Conservation (phyloP, 2,113 vertebrate species). For the Sinocyclocheilus grahami region DNA sequence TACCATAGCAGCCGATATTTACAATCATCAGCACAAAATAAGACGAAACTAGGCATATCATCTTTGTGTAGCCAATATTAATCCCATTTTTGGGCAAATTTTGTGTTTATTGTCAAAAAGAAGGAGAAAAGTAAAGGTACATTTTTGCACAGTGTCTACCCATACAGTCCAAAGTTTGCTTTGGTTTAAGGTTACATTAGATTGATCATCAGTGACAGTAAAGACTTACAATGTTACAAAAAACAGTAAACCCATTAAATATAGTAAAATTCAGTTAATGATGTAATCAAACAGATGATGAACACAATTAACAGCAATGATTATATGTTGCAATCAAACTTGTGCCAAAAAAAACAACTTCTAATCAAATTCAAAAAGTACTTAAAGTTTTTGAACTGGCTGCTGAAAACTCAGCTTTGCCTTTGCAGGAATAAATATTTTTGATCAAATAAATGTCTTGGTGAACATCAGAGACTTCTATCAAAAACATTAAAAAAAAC, state of each 20-base stretch:
- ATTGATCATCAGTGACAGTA: background rate
- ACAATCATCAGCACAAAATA: slow-evolving; percentile 33
- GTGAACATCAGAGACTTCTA: background rate
- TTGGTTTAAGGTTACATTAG: background rate
- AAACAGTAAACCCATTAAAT: too few relatives aligned
- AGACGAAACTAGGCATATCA: background rate
- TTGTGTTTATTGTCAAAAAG: too few relatives aligned
- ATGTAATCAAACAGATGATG: too few relatives aligned
- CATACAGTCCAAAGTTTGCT: background rate
- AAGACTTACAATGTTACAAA: too few relatives aligned
- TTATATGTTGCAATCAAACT: too few relatives aligned
- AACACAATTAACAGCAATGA: too few relatives aligned
- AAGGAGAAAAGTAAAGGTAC: too few relatives aligned
- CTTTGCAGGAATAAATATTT: background rate
- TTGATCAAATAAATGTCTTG: background rate
- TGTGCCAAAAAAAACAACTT: too few relatives aligned
- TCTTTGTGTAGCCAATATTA: background rate
- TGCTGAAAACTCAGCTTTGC: too few relatives aligned
- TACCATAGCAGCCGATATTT: slow-evolving; percentile 51
- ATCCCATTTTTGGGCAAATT: background rate
- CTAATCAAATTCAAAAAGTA: too few relatives aligned
- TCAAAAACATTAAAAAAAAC: background rate
- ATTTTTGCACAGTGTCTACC: background rate
- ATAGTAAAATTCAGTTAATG: too few relatives aligned
- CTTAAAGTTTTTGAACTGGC: too few relatives aligned